Percentiles rank a stretch among this genome's conserved stretches.
These are phyloP conservation scores for Vulpes ferrilata DNA, from an alignment of 2,113 vertebrate genomes.

Conservation along the genomic window DNA sequence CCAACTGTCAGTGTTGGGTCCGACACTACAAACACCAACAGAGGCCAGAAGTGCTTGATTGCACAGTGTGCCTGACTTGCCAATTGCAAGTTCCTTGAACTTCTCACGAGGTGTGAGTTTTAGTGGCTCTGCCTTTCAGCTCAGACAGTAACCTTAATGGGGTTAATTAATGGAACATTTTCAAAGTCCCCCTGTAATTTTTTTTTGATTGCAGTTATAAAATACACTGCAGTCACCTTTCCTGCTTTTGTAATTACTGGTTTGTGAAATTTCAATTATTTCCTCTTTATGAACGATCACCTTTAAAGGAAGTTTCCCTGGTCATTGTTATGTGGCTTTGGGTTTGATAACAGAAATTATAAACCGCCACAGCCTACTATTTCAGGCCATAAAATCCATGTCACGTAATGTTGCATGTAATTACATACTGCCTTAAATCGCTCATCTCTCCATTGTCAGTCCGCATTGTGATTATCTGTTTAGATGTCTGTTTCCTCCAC, in stretches of 20 bases:
- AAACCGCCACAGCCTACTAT: conserved; percentile 58
- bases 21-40: too few species aligned
- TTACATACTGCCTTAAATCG: conserved; percentile 23
- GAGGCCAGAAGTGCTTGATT: background rate
- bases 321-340: conserved; percentile 74
- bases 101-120: background rate
- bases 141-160: conserved; percentile 60
- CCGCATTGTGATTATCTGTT: background rate
- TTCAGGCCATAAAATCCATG: conserved; percentile 46
- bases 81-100: background rate
- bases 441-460: background rate
- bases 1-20: background rate
- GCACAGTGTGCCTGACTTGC: background rate
- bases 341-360: conserved; percentile 76
- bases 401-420: conserved; percentile 29
- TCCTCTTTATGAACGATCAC: conserved; percentile 72
- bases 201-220: conserved; percentile 79
- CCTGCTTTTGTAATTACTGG: conserved; percentile 77
- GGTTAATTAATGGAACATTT: conserved; percentile 70
- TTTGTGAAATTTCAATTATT: conserved; percentile 75
- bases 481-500: background rate
- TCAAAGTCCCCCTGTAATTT: conserved; percentile 71
- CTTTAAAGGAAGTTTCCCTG: conserved; percentile 81
- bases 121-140: conserved; percentile 1
- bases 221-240: conserved; percentile 77